These are phyloP conservation scores for Monochamus alternatus DNA, from an alignment of 2,888 invertebrate genomes.

Conservation along the genomic window DNA sequence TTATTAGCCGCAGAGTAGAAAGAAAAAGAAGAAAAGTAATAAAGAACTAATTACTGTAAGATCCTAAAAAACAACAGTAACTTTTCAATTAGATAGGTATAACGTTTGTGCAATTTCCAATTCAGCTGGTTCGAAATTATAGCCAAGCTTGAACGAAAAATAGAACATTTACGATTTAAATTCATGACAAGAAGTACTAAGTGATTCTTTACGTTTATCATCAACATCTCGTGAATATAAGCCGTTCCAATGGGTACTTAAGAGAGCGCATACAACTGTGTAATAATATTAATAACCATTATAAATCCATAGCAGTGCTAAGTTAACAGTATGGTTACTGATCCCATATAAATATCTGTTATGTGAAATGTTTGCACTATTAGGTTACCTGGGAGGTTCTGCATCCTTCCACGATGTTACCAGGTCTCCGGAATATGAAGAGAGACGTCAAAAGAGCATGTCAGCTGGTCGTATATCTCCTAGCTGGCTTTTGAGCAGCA, in stretches of 20 bases:
- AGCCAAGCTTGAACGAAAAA: too few relatives aligned
- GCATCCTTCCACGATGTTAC: slow-evolving; percentile 37
- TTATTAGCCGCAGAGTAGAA: too few relatives aligned
- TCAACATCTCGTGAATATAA: not conserved
- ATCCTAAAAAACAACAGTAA: too few relatives aligned
- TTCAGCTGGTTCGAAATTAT: too few relatives aligned
- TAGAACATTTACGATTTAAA: too few relatives aligned
- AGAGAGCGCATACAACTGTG: not conserved
- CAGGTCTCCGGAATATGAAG: slow-evolving; percentile 45
- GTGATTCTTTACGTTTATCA: too few relatives aligned
- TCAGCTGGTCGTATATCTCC: slow-evolving; percentile 62
- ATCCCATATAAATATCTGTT: slow-evolving; percentile 18
- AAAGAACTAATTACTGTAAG: too few relatives aligned
- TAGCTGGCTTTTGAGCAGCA: slow-evolving; percentile 56
- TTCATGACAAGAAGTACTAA: too few relatives aligned
- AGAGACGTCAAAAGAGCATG: slow-evolving; percentile 60
- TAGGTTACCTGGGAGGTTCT: slow-evolving; percentile 41
- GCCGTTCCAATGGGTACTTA: not conserved
- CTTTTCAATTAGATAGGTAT: too few relatives aligned
- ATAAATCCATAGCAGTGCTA: slow-evolving; percentile 9
- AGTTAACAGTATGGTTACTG: slow-evolving; percentile 9
- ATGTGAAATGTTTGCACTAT: slow-evolving; percentile 32
- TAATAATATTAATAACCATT: slow-evolving; percentile 11
- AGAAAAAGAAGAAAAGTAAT: too few relatives aligned
- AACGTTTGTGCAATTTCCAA: too few relatives aligned